Conservation (phyloP, 2,888 invertebrate genomes). For the Drosophila eohydei region DNA sequence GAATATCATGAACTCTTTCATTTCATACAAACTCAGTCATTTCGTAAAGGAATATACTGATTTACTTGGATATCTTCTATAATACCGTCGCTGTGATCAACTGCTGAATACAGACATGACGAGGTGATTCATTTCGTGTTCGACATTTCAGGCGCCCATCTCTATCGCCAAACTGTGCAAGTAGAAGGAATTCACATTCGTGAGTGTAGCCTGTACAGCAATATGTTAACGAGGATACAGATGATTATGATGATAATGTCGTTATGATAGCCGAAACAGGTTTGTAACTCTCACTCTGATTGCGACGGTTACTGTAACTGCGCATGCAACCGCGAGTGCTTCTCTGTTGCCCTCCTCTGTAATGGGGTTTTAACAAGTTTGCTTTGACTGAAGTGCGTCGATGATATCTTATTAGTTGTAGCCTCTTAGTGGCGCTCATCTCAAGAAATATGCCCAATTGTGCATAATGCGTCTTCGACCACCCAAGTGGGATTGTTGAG, state of each 20-base stretch:
- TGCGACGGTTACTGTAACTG: not conserved
- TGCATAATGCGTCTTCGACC: constrained; percentile 32
- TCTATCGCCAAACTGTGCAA: not conserved
- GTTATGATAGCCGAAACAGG: constrained; percentile 32
- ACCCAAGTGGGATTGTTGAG: constrained; percentile 27
- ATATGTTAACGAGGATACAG: constrained; percentile 12
- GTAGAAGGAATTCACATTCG: constrained; percentile 12
- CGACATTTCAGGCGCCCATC: not conserved
- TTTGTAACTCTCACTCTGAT: constrained; percentile 17
- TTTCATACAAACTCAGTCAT: no score
- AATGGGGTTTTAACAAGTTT: constrained; percentile 50
- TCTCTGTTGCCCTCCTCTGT: constrained; percentile 4
- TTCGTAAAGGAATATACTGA: no score
- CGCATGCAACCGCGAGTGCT: not conserved
- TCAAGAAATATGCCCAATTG: constrained; percentile 24
- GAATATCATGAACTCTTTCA: no score
- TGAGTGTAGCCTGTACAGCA: constrained; percentile 4
- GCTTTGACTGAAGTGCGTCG: constrained; percentile 32
- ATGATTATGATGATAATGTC: not conserved
- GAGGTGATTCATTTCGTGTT: not conserved
- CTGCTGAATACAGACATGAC: not conserved
- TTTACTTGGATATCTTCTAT: not conserved
- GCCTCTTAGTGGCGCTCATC: constrained; percentile 52
- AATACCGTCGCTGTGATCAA: not conserved
- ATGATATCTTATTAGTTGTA: constrained; percentile 59